Percentiles rank a stretch among this genome's conserved stretches.
phyloP scores from a whole-genome alignment of 1,140 invertebrate genomes.

The Steinernema feltiae region DNA sequence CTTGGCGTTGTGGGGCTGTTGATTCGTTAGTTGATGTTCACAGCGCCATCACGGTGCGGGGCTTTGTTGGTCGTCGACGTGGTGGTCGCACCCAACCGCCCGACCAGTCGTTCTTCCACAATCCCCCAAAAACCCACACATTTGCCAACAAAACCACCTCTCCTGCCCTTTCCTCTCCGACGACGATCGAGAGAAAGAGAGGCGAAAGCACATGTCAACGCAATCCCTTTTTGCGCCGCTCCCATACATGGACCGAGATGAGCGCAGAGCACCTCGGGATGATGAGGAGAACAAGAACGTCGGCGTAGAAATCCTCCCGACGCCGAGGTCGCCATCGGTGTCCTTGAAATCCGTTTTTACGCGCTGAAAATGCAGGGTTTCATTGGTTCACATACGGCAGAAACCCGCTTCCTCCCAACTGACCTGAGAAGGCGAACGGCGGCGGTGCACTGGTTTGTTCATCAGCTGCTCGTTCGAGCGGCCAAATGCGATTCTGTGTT shows the following conservation, averaged over 20 bases:
- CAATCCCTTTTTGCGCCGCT: neutral
- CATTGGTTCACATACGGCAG: no score
- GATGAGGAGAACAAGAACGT: neutral
- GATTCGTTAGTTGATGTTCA: conserved; percentile 13
- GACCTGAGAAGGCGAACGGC: no score
- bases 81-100: neutral
- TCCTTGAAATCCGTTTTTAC: neutral
- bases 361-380: neutral
- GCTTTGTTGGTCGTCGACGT: neutral
- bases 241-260: neutral
- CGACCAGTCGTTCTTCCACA: conserved; percentile 1
- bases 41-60: conserved; percentile 5
- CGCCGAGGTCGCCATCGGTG: neutral
- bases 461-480: no score
- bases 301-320: no score
- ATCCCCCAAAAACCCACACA: neutral
- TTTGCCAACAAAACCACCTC: neutral
- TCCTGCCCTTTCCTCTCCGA: neutral
- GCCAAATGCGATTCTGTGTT: no score
- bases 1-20: neutral
- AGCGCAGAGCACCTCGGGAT: neutral
- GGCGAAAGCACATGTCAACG: neutral
- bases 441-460: no score
- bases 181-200: neutral
- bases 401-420: neutral